Conservation (phyloP, 2,113 vertebrate genomes). For the Malurus melanocephalus region DNA sequence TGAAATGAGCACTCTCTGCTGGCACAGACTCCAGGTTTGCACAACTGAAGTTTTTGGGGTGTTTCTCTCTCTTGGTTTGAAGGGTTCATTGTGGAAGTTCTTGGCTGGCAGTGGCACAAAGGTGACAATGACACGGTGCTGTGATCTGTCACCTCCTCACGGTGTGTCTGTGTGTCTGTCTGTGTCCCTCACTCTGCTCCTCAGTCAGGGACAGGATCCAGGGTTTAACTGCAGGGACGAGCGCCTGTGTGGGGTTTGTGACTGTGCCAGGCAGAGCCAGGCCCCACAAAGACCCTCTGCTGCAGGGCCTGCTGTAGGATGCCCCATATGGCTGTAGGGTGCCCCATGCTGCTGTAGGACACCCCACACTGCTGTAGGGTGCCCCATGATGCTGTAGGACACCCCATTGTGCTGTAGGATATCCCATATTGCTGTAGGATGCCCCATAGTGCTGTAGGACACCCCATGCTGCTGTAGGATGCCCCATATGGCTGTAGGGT, state of each 20-base stretch:
- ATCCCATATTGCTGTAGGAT: too few relatives aligned
- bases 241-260: accelerated
- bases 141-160: accelerated
- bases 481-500: too few relatives aligned
- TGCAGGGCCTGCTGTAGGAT: accelerated
- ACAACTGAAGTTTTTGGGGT: background rate
- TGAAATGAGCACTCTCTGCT: background rate
- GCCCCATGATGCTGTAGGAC: too few relatives aligned
- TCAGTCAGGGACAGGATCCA: background rate
- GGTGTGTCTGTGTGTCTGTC: too few relatives aligned
- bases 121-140: accelerated
- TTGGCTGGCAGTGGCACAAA: background rate
- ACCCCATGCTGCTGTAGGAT: too few relatives aligned
- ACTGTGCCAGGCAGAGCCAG: background rate
- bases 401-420: too few relatives aligned
- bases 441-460: too few relatives aligned
- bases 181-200: background rate
- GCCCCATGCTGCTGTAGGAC: too few relatives aligned
- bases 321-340: too few relatives aligned
- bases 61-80: background rate
- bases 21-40: background rate
- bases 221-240: too few relatives aligned
- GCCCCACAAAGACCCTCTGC: background rate
- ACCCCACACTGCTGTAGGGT: background rate
- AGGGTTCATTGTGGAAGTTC: background rate